phyloP scores from a whole-genome alignment of 2,888 invertebrate species.

The Eugnorisma glareosa region DNA sequence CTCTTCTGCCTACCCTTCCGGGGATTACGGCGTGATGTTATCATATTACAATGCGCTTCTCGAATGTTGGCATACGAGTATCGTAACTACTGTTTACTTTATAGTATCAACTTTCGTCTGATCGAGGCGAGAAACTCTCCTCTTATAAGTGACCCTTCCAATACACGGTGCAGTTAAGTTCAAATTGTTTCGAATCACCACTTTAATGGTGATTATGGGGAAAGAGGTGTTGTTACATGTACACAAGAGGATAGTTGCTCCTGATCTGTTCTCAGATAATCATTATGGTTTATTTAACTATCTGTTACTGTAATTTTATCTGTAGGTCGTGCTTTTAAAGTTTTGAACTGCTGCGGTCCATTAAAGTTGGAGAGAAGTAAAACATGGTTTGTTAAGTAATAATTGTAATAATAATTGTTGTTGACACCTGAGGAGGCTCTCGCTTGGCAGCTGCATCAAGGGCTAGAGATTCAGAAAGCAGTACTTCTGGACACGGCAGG shows the following conservation, averaged over 20 bases:
- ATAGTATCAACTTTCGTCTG: not conserved
- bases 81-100: not conserved
- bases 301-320: slow-evolving; percentile 16
- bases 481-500: too few species aligned
- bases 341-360: not conserved
- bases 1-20: not conserved
- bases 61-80: not conserved
- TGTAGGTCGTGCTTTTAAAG: slow-evolving; percentile 16
- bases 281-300: slow-evolving; percentile 46
- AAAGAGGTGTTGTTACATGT: slow-evolving; percentile 48
- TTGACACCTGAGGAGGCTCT: too few species aligned
- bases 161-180: slow-evolving; percentile 33
- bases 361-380: not conserved
- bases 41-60: not conserved
- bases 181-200: slow-evolving; percentile 65
- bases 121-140: not conserved
- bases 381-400: not conserved
- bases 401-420: too few species aligned
- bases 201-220: slow-evolving; percentile 54
- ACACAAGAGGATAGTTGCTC: slow-evolving; percentile 29
- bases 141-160: not conserved
- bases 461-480: too few species aligned
- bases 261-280: slow-evolving; percentile 51
- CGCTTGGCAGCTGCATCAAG: too few species aligned
- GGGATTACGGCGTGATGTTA: not conserved